Conservation (phyloP, 2,113 vertebrate species). For the Hiodon alosoides region DNA sequence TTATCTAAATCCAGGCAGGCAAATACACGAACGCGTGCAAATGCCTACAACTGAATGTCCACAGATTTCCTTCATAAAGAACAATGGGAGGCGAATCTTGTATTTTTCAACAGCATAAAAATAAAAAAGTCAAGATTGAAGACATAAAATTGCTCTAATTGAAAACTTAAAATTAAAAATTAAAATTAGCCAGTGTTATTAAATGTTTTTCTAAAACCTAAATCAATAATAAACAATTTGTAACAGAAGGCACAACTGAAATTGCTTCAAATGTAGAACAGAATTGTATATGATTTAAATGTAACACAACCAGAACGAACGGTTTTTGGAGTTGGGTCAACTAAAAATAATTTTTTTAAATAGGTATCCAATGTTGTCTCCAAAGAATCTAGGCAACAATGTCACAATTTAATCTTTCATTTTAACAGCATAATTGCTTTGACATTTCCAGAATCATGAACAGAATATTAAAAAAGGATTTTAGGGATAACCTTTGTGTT, state of each 20-base stretch:
- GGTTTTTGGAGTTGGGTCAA: too few relatives aligned
- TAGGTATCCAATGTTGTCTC: neutral
- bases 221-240: neutral
- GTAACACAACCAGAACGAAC: neutral
- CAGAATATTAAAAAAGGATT: conserved; percentile 61
- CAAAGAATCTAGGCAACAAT: neutral
- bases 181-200: conserved; percentile 7
- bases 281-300: neutral
- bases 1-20: too few relatives aligned
- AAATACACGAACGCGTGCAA: too few relatives aligned
- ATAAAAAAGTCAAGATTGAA: neutral
- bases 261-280: conserved; percentile 1
- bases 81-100: neutral
- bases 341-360: neutral
- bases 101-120: neutral
- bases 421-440: conserved; percentile 2
- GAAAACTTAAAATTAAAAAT: neutral
- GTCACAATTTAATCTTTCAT: neutral
- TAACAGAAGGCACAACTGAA: neutral
- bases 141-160: neutral
- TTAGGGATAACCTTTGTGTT: conserved; percentile 6
- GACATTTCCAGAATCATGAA: conserved; percentile 48
- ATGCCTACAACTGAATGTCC: too few relatives aligned
- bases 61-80: too few relatives aligned
- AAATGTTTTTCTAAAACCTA: neutral